phyloP scores from a whole-genome alignment of 1,140 invertebrate species.

The Dryas iulia region DNA sequence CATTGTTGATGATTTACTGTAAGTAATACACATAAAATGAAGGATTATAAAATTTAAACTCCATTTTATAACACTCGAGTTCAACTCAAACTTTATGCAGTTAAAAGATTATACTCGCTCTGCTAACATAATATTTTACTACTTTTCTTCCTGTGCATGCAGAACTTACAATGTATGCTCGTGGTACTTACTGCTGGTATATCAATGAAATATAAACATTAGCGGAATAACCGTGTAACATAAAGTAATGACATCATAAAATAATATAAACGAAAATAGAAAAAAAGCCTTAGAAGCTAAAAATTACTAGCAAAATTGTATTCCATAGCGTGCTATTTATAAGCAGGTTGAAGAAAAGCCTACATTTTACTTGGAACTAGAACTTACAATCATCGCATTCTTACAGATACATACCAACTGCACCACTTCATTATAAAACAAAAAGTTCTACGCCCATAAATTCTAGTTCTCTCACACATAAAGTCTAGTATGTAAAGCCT shows the following conservation, averaged over 20 bases:
- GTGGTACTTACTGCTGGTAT: too few species aligned
- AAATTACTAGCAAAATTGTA: too few species aligned
- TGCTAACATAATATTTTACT: not conserved
- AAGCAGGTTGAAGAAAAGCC: too few species aligned
- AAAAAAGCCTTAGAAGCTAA: too few species aligned
- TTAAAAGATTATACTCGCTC: not conserved
- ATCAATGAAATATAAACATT: too few species aligned
- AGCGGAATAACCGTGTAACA: too few species aligned
- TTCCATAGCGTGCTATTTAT: too few species aligned
- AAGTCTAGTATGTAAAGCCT: not conserved
- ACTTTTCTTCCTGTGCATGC: not conserved
- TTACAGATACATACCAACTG: not conserved
- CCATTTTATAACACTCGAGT: not conserved
- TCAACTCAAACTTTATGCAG: not conserved
- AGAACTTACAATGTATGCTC: too few species aligned
- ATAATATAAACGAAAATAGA: too few species aligned
- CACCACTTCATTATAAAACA: not conserved
- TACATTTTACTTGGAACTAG: not conserved
- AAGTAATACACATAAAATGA: not conserved
- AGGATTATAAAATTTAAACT: not conserved
- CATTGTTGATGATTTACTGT: not conserved
- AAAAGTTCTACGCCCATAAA: not conserved
- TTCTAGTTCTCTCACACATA: not conserved
- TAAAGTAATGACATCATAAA: too few species aligned
- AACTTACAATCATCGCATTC: not conserved